These are phyloP conservation scores for Zootoca vivipara DNA, from an alignment of 2,113 vertebrate genomes.

Conservation along the genomic window DNA sequence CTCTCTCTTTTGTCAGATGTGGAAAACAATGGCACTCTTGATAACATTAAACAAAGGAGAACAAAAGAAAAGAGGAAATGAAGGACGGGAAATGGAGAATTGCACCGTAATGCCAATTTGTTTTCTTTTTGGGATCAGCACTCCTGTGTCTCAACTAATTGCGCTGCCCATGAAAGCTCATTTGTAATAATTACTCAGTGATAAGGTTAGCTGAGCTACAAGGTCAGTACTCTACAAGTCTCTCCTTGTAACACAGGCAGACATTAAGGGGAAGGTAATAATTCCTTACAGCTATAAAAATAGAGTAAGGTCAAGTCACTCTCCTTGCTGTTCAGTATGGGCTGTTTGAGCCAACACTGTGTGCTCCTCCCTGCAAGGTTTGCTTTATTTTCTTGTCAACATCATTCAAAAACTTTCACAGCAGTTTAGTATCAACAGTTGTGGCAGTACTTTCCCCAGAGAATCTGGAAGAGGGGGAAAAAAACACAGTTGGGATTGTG, in stretches of 20 bases:
- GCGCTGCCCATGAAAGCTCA: constrained; percentile 18
- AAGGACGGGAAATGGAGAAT: not conserved
- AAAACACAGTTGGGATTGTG: not conserved
- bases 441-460: not conserved
- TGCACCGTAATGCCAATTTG: not conserved
- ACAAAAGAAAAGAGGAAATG: not conserved
- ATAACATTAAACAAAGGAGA: not conserved
- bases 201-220: constrained; percentile 29
- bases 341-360: not conserved
- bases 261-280: constrained; percentile 14
- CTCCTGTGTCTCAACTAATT: constrained; percentile 25
- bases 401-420: not conserved
- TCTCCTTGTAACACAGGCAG: constrained; percentile 6
- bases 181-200: constrained; percentile 39
- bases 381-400: not conserved
- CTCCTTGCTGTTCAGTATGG: not conserved
- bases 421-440: not conserved
- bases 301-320: not conserved
- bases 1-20: not conserved
- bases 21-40: not conserved
- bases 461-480: not conserved
- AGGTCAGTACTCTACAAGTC: constrained; percentile 18
- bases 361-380: not conserved
- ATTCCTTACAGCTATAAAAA: constrained; percentile 29
- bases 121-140: not conserved